Base-by-base conservation (phyloP, 2,113 vertebrate species). In the Petrocephalus zakoni region DNA sequence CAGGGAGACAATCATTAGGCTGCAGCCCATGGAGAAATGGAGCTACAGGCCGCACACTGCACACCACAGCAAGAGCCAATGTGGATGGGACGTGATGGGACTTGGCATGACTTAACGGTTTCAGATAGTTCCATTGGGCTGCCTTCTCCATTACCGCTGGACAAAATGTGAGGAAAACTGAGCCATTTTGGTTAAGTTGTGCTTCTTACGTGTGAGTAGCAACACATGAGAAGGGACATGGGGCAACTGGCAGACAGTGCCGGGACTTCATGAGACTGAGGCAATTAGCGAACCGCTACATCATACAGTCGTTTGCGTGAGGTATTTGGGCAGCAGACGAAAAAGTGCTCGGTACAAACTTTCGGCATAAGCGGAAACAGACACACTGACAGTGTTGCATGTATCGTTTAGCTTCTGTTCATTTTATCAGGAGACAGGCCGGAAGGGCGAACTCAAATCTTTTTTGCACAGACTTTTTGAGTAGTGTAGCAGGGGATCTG, bases 1-100 rank as follows among this genome's bases (percentile, higher is more conserved):
- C 88, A 85, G 89, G 75, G 89, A 88, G 52, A 25, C 6, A 11
- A 37, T 91, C 91, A 92, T 94, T 92, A 93, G 93, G 88, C 90
- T 92, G 92, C 22, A 86, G 91, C 89, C 91, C 89, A 88, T 29
- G 89, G 88, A 90, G 91, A 90, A 90, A 91, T 85, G 87, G 87
- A 89, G 92, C 90, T 92, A 92, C 91, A 90, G 88, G 90, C 86
- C 61, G 34, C 13, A 89, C 81, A 61, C 86, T 85, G 34, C 13
- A 68, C 53, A n/a, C 72, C 87, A 53, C 89, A 92, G 93, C 89
- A 93, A 89, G 92, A 89, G 91, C 58, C 3, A 89, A 58, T 91
- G 88, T 87, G 8, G 49, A 89, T 84, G 55, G 90, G 87, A 91
- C 92, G 90, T 90, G 90, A n/a, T 37, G 49, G 29, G 19, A 46